Evolutionary conservation across 2,888 invertebrate species (phyloP), one percentile per base, ranked within the genome.

Genomic region (Macroteleia sp.): DNA sequence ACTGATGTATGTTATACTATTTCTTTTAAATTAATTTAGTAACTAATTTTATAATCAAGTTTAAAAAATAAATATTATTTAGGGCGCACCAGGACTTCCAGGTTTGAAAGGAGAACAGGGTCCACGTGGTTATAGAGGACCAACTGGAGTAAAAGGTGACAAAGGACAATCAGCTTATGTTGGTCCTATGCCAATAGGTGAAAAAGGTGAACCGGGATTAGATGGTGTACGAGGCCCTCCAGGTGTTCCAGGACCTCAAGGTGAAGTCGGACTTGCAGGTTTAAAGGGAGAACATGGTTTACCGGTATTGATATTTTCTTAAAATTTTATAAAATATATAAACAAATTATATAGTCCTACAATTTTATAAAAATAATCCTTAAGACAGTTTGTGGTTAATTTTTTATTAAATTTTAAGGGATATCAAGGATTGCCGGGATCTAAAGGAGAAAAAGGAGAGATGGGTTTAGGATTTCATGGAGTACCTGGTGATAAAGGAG

Each of bases 151-250:
- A 0, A 95, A 94, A 87, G 97, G 97, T 82, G 94, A 95, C 10
- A 97, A 96, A 90, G 97, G 97, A 86, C 96, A 96, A 88, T 93
- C 96, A 0, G 97, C 96, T 0, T 94, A 94, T 81, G 94, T 94
- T 30, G 95, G 95, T 70, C 92, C 93, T 17, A 93, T 94, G 82
- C 92, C 94, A 0, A 96, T 96, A 90, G 97, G 97, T 32, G 95
- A 96, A 88, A 97, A 97, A 87, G 97, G 97, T 88, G 97, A 97
- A 90, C 95, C 95, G 2, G 96, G 97, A 50, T 91, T 93, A 34
- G 94, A 95, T 85, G 98, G 98, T 41, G 93, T 94, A 50, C 93
- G 92, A 82, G 96, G 96, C 39, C 91, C 92, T 6, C 92, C 93
- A 8, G 96, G 96, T 10, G 92, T 93, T 34, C 93, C 94, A 3